phyloP scores from a whole-genome alignment of 2,888 invertebrate genomes.

The Clitarchus hookeri region DNA sequence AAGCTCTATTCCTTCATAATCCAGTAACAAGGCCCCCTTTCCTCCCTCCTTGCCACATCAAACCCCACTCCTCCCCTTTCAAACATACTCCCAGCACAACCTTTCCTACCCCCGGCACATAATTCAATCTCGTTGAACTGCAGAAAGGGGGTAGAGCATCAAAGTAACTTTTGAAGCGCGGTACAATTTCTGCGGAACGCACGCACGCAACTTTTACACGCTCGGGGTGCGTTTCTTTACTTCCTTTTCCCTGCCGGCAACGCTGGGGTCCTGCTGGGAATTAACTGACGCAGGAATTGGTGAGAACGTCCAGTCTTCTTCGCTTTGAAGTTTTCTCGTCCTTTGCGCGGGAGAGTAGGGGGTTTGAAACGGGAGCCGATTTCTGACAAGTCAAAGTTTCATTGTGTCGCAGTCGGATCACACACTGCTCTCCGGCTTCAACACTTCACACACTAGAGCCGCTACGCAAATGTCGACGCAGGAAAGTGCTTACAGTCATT shows the following conservation, averaged over 20 bases:
- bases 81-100: neutral
- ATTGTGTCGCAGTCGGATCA: neutral
- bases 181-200: neutral
- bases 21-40: neutral
- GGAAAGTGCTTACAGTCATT: too few relatives aligned
- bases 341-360: neutral
- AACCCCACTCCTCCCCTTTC: neutral
- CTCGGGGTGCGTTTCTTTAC: neutral
- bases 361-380: neutral
- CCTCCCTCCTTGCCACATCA: neutral
- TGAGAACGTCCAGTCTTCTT: neutral
- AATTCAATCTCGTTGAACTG: neutral
- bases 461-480: too few relatives aligned
- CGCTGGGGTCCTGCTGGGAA: neutral
- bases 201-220: neutral
- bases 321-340: neutral
- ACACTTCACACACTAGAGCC: too few relatives aligned
- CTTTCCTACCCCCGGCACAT: neutral
- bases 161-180: neutral
- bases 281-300: neutral
- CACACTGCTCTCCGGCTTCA: too few relatives aligned
- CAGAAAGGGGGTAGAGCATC: neutral
- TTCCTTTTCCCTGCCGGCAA: neutral
- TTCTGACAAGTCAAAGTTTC: neutral
- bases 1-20: conserved; percentile 14